Evolutionary conservation across 2,888 invertebrate species (phyloP).

Genomic region (Cyclophora punctaria): DNA sequence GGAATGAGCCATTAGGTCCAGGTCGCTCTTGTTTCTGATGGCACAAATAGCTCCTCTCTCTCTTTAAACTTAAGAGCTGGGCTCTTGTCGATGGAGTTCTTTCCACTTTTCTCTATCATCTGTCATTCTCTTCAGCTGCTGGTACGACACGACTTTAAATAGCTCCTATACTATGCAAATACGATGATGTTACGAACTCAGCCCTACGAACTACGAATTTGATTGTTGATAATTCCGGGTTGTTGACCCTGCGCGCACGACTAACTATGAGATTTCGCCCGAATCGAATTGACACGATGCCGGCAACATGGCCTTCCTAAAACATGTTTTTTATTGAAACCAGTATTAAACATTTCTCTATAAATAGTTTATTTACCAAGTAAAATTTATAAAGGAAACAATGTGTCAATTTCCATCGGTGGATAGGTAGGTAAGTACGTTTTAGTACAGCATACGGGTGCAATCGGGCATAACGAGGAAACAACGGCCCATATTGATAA

Average conservation of each 20-base stretch:
- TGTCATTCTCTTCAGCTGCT: too few relatives aligned
- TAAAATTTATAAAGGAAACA: too few relatives aligned
- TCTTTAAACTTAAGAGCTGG: too few relatives aligned
- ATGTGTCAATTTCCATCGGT: slow-evolving; percentile 5
- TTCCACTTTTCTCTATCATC: too few relatives aligned
- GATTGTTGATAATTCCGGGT: slow-evolving; percentile 66
- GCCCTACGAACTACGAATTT: slow-evolving; percentile 52
- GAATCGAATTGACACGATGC: slow-evolving; percentile 44
- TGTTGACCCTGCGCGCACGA: slow-evolving; percentile 61
- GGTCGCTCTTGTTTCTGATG: slow-evolving; percentile 25
- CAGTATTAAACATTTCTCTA: too few relatives aligned
- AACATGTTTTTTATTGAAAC: not conserved
- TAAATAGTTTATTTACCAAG: too few relatives aligned
- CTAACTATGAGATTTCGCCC: slow-evolving; percentile 47
- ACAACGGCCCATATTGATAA: slow-evolving; percentile 68
- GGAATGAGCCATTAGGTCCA: too few relatives aligned
- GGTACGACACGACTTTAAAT: too few relatives aligned
- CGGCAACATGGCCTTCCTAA: slow-evolving; percentile 20
- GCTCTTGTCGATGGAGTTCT: too few relatives aligned
- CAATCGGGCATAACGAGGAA: slow-evolving; percentile 53
- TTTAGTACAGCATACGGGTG: slow-evolving; percentile 29
- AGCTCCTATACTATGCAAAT: slow-evolving; percentile 43
- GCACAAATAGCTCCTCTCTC: slow-evolving; percentile 24
- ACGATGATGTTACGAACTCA: slow-evolving; percentile 32
- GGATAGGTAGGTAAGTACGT: slow-evolving; percentile 12